Conservation (phyloP, 2,797 vertebrate species). For the Emydoidea blandingii region DNA sequence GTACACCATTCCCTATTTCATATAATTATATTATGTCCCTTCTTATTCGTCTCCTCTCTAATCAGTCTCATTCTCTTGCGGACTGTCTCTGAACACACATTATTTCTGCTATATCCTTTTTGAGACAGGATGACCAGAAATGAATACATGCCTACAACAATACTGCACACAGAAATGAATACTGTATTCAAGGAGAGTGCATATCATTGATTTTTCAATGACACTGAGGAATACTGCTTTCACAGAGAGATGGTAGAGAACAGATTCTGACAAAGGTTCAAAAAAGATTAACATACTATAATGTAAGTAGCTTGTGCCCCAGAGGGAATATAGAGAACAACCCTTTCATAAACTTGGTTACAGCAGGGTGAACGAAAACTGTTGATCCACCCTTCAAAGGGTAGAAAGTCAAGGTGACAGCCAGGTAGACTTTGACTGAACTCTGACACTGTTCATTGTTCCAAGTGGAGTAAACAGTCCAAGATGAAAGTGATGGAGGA, state of each 20-base stretch:
- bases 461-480: not conserved
- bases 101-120: not conserved
- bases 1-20: constrained; percentile 17
- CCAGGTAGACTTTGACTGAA: not conserved
- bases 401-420: not conserved
- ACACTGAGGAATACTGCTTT: not conserved
- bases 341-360: not conserved
- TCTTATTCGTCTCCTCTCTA: not conserved
- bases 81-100: not conserved
- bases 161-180: not conserved
- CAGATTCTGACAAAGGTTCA: not conserved
- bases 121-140: not conserved
- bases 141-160: not conserved
- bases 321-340: not conserved
- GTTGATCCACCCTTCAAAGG: not conserved
- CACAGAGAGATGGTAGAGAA: not conserved
- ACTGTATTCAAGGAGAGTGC: not conserved
- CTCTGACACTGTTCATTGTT: not conserved
- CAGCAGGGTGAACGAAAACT: not conserved
- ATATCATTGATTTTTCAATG: not conserved
- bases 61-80: not conserved
- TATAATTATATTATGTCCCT: not conserved
- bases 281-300: not conserved
- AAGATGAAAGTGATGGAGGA: not conserved
- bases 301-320: not conserved